Base-by-base conservation (phyloP, 2,888 invertebrate species). In the Tridacna gigas region DNA sequence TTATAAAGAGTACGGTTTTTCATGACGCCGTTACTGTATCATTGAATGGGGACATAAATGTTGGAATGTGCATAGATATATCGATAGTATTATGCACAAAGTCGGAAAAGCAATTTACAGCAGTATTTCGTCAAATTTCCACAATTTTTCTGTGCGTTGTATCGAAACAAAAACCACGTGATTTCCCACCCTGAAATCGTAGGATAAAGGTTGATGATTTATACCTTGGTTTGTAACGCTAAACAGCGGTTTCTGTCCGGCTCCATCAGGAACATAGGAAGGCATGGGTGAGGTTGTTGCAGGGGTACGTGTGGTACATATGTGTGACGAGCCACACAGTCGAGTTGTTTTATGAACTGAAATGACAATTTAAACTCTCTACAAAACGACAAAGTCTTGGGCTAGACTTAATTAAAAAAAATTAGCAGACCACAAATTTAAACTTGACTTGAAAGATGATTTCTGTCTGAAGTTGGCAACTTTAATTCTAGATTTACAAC, bases 261-360 rank as follows among this genome's bases (percentile, higher is more conserved):
- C 60, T 15, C 86, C 86, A 65, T 84, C 86, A 9, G 84, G 82
- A 7, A 87, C 63, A 56, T 78, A 87, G 15, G 86, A 77, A 5
- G 82, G 74, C 9, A 82, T 47, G 0, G 84, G 86, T 20, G 66
- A 20, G 2, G 45, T 18, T 56, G 74, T 76, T 7, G 75, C 60
- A 22, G 84, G 86, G n/a, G 82, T 80, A 51, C 76, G 60, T 4
- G 86, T 84, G 12, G 80, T 67, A 45, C 84, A 84, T 3, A 65
- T 28, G 20, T 63, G 51, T 15, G 77, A 63, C 20, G 61, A 18
- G 11, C 47, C 26, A 22, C 7, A 9, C 12, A 61, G 47, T 5
- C 20, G 22, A 20, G 63, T 22, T 11, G 37, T 37, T n/a, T 66
- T 22, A 15, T 61, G 71, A 3, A 47, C 79, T 79, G 48, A 15